Conservation (phyloP, 2,113 vertebrate species). For the Callaeas wilsoni region DNA sequence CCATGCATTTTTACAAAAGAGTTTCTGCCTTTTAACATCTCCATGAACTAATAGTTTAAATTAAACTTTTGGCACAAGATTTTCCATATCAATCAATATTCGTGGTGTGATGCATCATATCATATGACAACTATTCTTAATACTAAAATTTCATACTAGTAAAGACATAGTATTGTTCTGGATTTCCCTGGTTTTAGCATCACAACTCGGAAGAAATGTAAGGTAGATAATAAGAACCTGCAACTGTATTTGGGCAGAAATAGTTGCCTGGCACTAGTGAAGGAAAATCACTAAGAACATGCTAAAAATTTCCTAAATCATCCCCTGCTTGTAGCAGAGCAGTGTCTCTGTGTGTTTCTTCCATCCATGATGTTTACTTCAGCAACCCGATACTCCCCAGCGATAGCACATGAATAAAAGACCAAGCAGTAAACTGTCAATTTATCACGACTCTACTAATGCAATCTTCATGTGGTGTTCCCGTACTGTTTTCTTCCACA, state of each 20-base stretch:
- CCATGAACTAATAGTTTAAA: neutral
- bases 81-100: neutral
- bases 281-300: neutral
- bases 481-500: neutral
- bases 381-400: neutral
- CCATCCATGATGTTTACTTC: neutral
- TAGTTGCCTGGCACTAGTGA: neutral
- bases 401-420: slow-evolving; percentile 10
- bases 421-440: slow-evolving; percentile 32
- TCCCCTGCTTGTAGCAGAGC: neutral
- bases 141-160: neutral
- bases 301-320: neutral
- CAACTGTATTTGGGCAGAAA: neutral
- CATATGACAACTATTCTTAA: neutral
- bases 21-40: neutral
- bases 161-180: neutral
- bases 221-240: neutral
- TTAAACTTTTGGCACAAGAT: neutral
- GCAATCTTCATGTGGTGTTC: neutral
- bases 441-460: slow-evolving; percentile 36
- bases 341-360: neutral
- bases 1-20: neutral
- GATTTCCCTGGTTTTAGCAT: neutral
- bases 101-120: neutral
- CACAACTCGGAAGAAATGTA: neutral